Evolutionary conservation across 2,888 invertebrate species (phyloP).

Genomic region (Oligia fasciuncula): DNA sequence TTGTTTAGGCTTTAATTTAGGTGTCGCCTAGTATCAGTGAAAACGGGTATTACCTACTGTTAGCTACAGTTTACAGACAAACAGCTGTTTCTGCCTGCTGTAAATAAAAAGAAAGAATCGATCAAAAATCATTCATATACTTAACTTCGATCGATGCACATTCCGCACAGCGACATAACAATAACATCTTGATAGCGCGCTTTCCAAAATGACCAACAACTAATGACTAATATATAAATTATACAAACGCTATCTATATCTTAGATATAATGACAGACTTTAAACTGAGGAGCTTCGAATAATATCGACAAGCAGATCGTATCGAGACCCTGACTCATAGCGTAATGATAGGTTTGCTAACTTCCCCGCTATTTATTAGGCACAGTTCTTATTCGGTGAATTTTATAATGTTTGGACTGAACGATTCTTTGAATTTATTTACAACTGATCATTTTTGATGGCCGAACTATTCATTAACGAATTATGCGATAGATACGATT

Average conservation of each 20-base stretch:
- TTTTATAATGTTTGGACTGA: slow-evolving; percentile 72
- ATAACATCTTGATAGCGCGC: slow-evolving; percentile 62
- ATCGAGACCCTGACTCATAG: slow-evolving; percentile 78
- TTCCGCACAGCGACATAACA: slow-evolving; percentile 22
- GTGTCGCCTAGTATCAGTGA: background rate
- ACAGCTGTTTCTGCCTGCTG: background rate
- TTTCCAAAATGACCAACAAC: slow-evolving; percentile 61
- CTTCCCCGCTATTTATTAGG: slow-evolving; percentile 76
- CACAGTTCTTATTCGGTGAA: slow-evolving; percentile 77
- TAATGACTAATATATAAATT: slow-evolving; percentile 66
- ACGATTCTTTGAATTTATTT: slow-evolving; percentile 72
- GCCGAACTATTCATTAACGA: slow-evolving; percentile 65
- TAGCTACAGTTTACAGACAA: background rate
- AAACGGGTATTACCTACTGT: background rate
- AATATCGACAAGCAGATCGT: slow-evolving; percentile 69
- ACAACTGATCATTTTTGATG: slow-evolving; percentile 69
- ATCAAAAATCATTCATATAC: background rate
- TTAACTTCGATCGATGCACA: slow-evolving; percentile 14
- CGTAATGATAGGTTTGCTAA: slow-evolving; percentile 81
- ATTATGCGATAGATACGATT: slow-evolving; percentile 61
- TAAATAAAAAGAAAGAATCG: background rate
- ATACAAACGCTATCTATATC: slow-evolving; percentile 65
- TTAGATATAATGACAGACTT: slow-evolving; percentile 71
- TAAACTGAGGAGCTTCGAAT: slow-evolving; percentile 64
- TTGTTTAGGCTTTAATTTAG: no score